A percentile compares a stretch with the other conserved stretches of the same genome.
Conservation (phyloP, 2,888 invertebrate genomes). For the Agrotis exclamationis region DNA sequence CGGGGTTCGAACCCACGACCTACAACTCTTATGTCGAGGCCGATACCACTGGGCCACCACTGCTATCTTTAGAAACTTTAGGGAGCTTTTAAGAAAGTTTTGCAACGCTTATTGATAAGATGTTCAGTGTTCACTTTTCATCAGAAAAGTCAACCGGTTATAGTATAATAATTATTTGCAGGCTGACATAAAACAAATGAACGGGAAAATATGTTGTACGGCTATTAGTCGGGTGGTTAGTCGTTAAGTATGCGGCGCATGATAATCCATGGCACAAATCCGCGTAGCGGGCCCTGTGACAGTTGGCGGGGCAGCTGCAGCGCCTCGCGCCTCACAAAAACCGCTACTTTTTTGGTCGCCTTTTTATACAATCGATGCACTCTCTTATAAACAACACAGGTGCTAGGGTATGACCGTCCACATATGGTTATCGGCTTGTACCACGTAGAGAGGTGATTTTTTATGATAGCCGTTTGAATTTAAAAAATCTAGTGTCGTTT, state of each 20-base stretch:
- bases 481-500: constrained; percentile 70
- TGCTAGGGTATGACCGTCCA: constrained; percentile 88
- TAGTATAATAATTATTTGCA: constrained; percentile 47
- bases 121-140: background rate
- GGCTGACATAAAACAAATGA: constrained; percentile 57
- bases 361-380: constrained; percentile 88
- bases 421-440: constrained; percentile 88
- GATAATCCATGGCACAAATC: constrained; percentile 84
- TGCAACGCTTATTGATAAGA: too few relatives aligned
- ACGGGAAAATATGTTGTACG: constrained; percentile 65
- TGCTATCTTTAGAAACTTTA: too few relatives aligned
- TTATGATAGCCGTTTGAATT: constrained; percentile 77
- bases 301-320: constrained; percentile 89
- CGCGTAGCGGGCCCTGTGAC: constrained; percentile 84
- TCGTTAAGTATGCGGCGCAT: constrained; percentile 79
- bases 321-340: constrained; percentile 89
- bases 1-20: too few relatives aligned
- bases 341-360: constrained; percentile 87
- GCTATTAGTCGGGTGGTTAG: constrained; percentile 78
- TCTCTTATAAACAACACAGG: constrained; percentile 91
- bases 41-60: too few relatives aligned
- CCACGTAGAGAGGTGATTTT: constrained; percentile 80
- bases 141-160: constrained; percentile 15
- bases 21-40: too few relatives aligned
- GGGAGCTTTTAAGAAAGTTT: background rate